phyloP scores from a whole-genome alignment of 2,113 vertebrate species.

The Saiga tatarica region DNA sequence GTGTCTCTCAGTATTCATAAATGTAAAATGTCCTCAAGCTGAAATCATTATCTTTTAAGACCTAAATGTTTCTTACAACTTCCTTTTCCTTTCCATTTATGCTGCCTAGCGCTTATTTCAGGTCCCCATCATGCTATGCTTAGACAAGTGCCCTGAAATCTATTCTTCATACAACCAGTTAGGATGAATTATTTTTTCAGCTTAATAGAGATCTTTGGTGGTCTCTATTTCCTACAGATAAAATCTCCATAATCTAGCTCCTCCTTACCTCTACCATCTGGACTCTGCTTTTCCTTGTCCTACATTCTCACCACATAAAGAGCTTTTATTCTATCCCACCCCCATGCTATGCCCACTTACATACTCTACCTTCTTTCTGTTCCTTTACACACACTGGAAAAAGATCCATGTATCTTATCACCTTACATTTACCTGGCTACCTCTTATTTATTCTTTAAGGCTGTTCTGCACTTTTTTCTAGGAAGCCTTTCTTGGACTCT shows the following conservation, averaged over 20 bases:
- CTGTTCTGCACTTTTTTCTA: background rate
- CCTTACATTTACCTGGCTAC: background rate
- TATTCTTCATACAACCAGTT: background rate
- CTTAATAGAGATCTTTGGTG: background rate
- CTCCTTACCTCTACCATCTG: background rate
- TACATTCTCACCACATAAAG: background rate
- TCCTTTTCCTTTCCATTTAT: background rate
- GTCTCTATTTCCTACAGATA: background rate
- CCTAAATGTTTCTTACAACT: background rate
- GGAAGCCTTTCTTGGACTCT: background rate
- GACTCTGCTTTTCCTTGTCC: constrained; percentile 10
- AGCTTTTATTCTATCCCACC: background rate
- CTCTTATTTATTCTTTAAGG: background rate
- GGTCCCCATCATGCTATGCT: background rate
- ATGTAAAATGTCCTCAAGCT: background rate
- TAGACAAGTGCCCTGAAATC: background rate
- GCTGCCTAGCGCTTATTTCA: background rate
- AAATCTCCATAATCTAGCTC: background rate
- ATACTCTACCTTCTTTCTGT: background rate
- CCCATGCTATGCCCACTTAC: background rate
- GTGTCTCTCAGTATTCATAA: background rate
- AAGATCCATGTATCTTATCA: background rate
- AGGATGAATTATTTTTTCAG: background rate
- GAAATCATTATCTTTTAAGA: background rate
- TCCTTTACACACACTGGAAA: background rate